Evolutionary conservation across 2,797 vertebrate genomes (phyloP).

Genomic region (Brotula barbata): DNA sequence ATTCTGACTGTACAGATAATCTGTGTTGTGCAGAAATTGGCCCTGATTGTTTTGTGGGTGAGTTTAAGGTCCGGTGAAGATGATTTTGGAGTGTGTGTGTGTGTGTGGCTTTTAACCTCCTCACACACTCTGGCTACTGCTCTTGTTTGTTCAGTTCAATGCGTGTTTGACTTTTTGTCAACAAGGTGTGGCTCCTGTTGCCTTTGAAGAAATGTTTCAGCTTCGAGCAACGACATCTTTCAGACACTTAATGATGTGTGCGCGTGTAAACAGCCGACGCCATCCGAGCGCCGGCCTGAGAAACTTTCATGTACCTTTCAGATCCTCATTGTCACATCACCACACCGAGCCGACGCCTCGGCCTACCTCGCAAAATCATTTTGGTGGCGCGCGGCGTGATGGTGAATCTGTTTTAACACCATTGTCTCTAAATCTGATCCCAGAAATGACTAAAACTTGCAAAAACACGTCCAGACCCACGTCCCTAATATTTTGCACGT

Average conservation of each 20-base stretch:
- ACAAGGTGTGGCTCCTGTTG: constrained; percentile 45
- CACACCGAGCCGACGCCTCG: too few species aligned
- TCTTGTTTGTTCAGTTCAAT: constrained; percentile 41
- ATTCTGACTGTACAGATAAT: not conserved
- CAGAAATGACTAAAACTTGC: too few species aligned
- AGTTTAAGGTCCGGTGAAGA: too few species aligned
- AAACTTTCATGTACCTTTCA: constrained; percentile 27
- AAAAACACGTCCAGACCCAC: too few species aligned
- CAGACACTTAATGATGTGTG: constrained; percentile 33
- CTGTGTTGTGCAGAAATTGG: too few species aligned
- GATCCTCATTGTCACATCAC: constrained; percentile 33
- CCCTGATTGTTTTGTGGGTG: too few species aligned
- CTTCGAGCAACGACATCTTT: constrained; percentile 18
- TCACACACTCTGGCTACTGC: constrained; percentile 7
- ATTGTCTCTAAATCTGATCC: not conserved
- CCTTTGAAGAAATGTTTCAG: constrained; percentile 50
- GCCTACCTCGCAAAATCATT: too few species aligned
- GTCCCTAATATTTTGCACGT: constrained; percentile 11
- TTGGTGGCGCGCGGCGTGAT: too few species aligned
- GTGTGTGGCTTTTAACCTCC: too few species aligned
- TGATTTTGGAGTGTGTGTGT: too few species aligned
- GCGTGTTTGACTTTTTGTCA: constrained; percentile 32
- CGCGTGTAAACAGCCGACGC: constrained; percentile 33
- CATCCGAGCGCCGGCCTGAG: constrained; percentile 5
- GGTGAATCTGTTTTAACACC: constrained; percentile 5